phyloP scores from a whole-genome alignment of 2,888 invertebrate genomes.

The Platerodrilus igneus region DNA sequence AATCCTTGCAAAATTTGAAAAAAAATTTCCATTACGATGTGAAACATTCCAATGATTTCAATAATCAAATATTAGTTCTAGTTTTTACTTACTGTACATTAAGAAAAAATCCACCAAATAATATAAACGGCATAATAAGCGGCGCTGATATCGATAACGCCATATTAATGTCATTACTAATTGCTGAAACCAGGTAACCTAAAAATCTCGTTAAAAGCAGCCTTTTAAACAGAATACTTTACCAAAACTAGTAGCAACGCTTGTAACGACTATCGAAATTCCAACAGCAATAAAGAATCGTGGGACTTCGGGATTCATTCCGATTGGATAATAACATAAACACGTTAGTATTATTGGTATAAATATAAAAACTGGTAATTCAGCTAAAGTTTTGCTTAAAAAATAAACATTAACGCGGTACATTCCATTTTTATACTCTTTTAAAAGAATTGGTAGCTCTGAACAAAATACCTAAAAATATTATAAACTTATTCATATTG shows the following conservation, averaged over 20 bases:
- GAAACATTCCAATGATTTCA: too few relatives aligned
- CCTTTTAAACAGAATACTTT: too few relatives aligned
- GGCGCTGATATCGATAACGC: conserved; percentile 89
- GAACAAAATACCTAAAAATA: conserved; percentile 74
- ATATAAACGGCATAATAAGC: conserved; percentile 84
- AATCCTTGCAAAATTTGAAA: too few relatives aligned
- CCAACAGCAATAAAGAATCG: conserved; percentile 71
- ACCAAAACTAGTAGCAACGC: conserved; percentile 87
- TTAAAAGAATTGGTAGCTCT: conserved; percentile 82
- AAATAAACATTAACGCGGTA: conserved; percentile 90
- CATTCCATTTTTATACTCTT: conserved; percentile 86
- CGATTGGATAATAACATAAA: conserved; percentile 86
- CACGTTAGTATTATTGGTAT: conserved; percentile 79
- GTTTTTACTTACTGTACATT: conserved; percentile 68
- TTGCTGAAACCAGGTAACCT: background rate
- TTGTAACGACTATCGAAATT: conserved; percentile 77
- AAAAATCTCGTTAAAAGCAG: too few relatives aligned
- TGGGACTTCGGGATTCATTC: conserved; percentile 64
- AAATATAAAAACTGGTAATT: conserved; percentile 78
- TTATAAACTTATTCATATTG: background rate
- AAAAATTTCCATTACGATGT: too few relatives aligned
- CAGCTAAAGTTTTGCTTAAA: conserved; percentile 83
- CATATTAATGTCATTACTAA: conserved; percentile 48
- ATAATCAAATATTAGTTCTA: too few relatives aligned
- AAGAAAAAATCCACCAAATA: conserved; percentile 94